phyloP scores from a whole-genome alignment of 2,797 vertebrate genomes.

The Spea hammondii region DNA sequence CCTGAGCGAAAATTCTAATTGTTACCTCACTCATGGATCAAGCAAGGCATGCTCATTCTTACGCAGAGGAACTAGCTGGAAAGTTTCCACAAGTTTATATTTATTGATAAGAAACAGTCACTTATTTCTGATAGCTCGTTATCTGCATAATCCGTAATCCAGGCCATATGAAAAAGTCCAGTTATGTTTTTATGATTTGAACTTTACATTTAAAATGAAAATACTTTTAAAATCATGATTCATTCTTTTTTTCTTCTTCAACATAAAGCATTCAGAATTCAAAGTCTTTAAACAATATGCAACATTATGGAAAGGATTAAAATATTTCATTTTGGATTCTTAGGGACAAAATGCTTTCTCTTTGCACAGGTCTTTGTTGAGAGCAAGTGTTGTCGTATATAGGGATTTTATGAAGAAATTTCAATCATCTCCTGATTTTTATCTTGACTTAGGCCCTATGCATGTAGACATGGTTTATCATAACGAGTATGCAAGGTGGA shows the following conservation, averaged over 20 bases:
- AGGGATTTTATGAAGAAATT: conserved; percentile 73
- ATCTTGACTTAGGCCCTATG: conserved; percentile 70
- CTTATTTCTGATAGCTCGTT: too few relatives aligned
- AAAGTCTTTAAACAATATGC: conserved; percentile 60
- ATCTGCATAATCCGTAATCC: too few relatives aligned
- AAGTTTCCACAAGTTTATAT: too few relatives aligned
- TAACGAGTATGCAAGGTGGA: conserved; percentile 84
- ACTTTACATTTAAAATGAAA: too few relatives aligned
- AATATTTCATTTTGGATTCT: conserved; percentile 68
- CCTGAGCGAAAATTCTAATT: too few relatives aligned
- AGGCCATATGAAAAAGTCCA: too few relatives aligned
- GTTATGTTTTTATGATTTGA: too few relatives aligned
- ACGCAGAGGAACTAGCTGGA: too few relatives aligned
- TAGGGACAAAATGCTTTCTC: conserved; percentile 75
- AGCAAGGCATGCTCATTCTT: too few relatives aligned
- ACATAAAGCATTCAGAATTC: conserved; percentile 24
- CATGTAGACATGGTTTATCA: conserved; percentile 76
- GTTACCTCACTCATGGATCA: too few relatives aligned
- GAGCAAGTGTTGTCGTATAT: conserved; percentile 74
- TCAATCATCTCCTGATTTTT: conserved; percentile 79
- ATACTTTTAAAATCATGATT: neutral
- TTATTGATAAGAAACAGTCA: too few relatives aligned
- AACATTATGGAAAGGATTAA: conserved; percentile 70
- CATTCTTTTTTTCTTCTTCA: neutral
- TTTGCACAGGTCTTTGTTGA: conserved; percentile 72